A percentile compares a stretch with the other conserved stretches of the same genome.
These are phyloP conservation scores for Pterobdella sp. DNA, from an alignment of 2,888 invertebrate genomes.

Conservation along the genomic window DNA sequence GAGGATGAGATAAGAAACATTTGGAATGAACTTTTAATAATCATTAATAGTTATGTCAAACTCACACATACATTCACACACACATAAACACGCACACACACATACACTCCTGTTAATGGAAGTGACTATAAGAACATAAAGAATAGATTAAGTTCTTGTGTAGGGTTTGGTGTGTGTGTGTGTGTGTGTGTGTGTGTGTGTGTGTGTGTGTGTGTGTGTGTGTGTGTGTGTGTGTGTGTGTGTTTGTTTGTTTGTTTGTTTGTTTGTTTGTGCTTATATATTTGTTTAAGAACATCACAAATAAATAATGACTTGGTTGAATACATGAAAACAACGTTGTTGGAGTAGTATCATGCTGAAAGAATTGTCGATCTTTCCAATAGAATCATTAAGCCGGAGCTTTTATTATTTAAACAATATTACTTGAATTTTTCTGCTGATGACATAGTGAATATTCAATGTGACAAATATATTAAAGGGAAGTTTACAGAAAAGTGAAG, in stretches of 20 bases:
- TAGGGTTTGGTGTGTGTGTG: background rate
- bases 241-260: background rate
- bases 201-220: background rate
- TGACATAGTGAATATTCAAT: no score
- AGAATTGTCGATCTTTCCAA: no score
- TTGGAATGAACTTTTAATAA: no score
- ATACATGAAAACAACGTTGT: background rate
- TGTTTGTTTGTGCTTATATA: background rate
- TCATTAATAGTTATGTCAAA: no score
- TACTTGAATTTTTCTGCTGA: no score
- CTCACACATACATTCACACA: background rate
- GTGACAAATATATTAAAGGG: no score
- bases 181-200: slow-evolving; percentile 7
- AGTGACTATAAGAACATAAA: background rate
- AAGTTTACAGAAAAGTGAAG: no score
- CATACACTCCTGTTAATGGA: background rate
- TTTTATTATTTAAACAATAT: no score
- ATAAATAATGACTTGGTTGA: no score
- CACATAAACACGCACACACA: background rate
- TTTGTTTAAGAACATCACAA: no score
- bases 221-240: background rate
- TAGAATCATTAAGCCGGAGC: no score
- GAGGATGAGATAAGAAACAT: no score
- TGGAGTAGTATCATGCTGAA: background rate
- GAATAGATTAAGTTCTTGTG: background rate